Evolutionary conservation across 2,888 invertebrate genomes (phyloP).

Genomic region (Alviniconcha strummeri): DNA sequence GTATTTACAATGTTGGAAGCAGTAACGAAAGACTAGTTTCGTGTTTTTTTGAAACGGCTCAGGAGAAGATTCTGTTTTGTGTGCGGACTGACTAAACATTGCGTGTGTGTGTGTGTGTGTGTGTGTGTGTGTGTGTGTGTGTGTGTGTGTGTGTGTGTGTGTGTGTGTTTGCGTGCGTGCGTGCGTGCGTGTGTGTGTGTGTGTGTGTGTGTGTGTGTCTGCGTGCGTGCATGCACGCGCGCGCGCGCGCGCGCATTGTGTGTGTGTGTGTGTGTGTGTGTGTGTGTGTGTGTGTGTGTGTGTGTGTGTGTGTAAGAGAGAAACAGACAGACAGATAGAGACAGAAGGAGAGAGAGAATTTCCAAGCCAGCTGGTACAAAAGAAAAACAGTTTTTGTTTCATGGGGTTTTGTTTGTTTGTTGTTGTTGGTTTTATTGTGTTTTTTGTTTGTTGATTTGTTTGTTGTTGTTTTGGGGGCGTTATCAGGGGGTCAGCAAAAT

Average conservation of each 20-base stretch:
- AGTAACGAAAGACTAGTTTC: too few species aligned
- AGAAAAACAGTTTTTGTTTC: neutral
- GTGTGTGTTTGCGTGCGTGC: neutral
- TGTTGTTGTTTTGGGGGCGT: neutral
- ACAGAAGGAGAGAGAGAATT: neutral
- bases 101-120: neutral
- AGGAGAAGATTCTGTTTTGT: too few species aligned
- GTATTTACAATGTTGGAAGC: too few species aligned
- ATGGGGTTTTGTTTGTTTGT: too few species aligned
- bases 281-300: neutral
- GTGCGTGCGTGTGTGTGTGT: neutral
- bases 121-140: slow-evolving; percentile 6
- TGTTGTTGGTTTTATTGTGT: too few species aligned
- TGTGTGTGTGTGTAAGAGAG: too few species aligned
- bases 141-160: slow-evolving; percentile 3
- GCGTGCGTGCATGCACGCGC: neutral
- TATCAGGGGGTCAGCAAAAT: too few species aligned
- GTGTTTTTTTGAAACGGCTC: too few species aligned
- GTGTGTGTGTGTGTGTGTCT: neutral
- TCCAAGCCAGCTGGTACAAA: neutral
- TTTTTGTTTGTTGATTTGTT: neutral
- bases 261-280: slow-evolving; percentile 3
- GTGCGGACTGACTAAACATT: too few species aligned
- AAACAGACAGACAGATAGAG: too few species aligned
- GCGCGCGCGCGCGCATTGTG: too few species aligned